Evolutionary conservation across 2,797 vertebrate species (phyloP).

Genomic region (Phrynocephalus guinanensis): DNA sequence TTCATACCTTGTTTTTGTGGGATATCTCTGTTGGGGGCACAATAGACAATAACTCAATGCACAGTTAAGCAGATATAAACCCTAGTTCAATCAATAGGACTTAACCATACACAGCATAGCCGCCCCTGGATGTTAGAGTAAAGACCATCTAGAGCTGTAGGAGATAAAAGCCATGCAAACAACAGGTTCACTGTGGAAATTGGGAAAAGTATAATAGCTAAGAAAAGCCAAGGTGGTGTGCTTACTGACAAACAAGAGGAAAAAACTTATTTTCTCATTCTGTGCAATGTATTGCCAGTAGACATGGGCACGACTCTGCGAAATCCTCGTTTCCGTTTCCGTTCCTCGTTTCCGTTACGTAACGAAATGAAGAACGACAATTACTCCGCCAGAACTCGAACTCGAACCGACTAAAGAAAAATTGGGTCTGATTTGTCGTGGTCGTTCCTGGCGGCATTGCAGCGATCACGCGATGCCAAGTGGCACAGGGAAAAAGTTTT

Average conservation of each 20-base stretch:
- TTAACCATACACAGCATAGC: conserved; percentile 29
- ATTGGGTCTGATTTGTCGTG: too few species aligned
- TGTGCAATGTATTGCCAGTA: neutral
- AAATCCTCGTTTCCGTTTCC: too few species aligned
- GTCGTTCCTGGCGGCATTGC: too few species aligned
- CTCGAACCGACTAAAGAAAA: too few species aligned
- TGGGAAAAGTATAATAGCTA: neutral
- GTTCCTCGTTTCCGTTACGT: too few species aligned
- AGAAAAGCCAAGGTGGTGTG: conserved; percentile 8
- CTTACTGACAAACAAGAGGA: neutral
- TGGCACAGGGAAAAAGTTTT: too few species aligned
- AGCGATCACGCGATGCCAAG: too few species aligned
- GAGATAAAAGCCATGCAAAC: conserved; percentile 15
- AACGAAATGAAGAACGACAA: too few species aligned
- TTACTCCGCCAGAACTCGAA: too few species aligned
- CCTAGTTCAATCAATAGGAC: conserved; percentile 25
- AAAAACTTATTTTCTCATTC: neutral
- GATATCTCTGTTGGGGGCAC: conserved; percentile 13
- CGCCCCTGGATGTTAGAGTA: conserved; percentile 22
- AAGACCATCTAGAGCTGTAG: neutral
- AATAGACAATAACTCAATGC: conserved; percentile 21
- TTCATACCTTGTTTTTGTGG: conserved; percentile 22
- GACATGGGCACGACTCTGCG: too few species aligned
- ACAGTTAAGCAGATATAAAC: conserved; percentile 27
- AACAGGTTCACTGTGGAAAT: neutral